Evolutionary conservation across 1,140 invertebrate species (phyloP), one percentile per base, ranked within the genome.

Genomic region (Bombus sylvicola): DNA sequence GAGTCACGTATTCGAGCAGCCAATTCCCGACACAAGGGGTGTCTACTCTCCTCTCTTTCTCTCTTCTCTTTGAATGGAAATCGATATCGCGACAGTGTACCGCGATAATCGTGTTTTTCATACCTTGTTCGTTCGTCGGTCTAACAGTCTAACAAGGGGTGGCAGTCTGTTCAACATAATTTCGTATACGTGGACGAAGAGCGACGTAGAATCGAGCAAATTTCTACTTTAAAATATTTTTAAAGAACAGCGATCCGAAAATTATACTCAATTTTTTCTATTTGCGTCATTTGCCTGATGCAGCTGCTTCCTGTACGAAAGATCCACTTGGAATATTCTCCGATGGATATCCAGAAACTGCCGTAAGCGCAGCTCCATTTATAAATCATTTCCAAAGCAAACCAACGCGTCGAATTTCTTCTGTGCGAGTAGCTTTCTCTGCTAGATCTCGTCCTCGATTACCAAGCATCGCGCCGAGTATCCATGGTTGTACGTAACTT

Each of bases 1-100:
- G 85, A 87, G 85, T 87, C 85, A 87, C 85, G 85, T 87, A 87
- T 71, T 73, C 83, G 39, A 62, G 41, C 77, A 85, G 76, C 83
- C 76, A 85, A 85, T 85, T 85, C 25, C 31, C 41, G 12, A 1
- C 34, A 15, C 25, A 15, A 41, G 31, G 25, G 1, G n/a, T 34
- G n/a, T 34, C 8, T 25, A 8, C 13, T 9, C 13, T 12, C 13
- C 74, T 76, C 53, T 37, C 31, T 37, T 25, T 53, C 47, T n/a
- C 31, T 39, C 43, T 25, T 28, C 57, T 4, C 25, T 59, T 59
- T n/a, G 3, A 28, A 62, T 62, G 31, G 53, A 62, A 85, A 85
- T 80, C 83, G 76, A 85, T 80, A 62, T 22, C 41, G 25, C 13
- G 28, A 9, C 25, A 53, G n/a, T n/a, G 69, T 57, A 41, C 37